Base-by-base conservation (phyloP, 1,140 invertebrate genomes). In the Hylaeus anthracinus region DNA sequence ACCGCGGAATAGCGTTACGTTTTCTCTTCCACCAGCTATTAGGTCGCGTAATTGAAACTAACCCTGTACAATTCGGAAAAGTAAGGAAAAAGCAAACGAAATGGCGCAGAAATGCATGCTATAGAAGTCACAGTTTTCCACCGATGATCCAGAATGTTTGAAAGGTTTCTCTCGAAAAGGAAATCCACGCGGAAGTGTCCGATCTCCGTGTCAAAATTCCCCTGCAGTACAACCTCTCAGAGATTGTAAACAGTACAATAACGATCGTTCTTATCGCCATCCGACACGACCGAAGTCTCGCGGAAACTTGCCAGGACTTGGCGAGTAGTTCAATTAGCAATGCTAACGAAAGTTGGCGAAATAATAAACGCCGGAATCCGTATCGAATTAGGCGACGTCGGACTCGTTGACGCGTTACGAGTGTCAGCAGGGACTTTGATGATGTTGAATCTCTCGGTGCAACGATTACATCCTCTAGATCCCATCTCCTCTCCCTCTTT, bases 181-280 rank as follows among this genome's bases (percentile, higher is more conserved):
- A 48, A 48, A 48, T 51, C 51, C 9, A 43, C 61, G 39, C 1
- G 12, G 43, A 64, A 43, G 43, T 83, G 73, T 74, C 81, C 65
- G 5, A 71, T 4, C 1, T 9, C 65, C 14, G 2, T 10, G 60
- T 9, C 41, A 43, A 26, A 15, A 60, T 48, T 10, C 26, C 5
- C 26, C 26, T 0, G 26, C 26, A 26, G 26, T 26, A 26, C 26
- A 3, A 63, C 39, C 39, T 4, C 55, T 56, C 15, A 9, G 51
- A 79, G 82, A 86, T 85, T 85, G 85, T 87, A 87, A 88, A 87
- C 86, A 87, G 85, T 82, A 84, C 72, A 85, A 87, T 82, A 85
- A 87, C 76, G 79, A 82, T 56, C 77, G 79, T 82, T 82, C 86
- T 87, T 85, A 85, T 87, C 87, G 87, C 61, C 80, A 81, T 65